Base-by-base conservation (phyloP, 1,140 invertebrate genomes). In the Sitodiplosis mosellana region DNA sequence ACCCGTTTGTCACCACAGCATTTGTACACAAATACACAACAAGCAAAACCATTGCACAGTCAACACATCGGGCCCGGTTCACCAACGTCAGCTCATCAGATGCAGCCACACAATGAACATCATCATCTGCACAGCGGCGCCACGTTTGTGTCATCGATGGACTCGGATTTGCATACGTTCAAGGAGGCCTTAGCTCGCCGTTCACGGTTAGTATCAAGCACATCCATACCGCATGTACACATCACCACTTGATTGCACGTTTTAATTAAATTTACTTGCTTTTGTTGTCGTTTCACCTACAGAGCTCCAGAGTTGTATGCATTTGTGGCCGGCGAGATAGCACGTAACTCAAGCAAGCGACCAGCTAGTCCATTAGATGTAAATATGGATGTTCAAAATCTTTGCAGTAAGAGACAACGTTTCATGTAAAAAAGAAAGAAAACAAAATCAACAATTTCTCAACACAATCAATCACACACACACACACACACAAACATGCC, bases 241-340 rank as follows among this genome's bases (percentile, higher is more conserved):
- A 27, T 27, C 4, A 27, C 27, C 10, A 27, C 3, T 3, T 27
- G 27, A 27, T 27, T 27, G 27, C n/a, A n/a, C n/a, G n/a, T n/a
- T 22, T 44, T 38, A 2, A 22, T 49, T 27, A 12, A 4, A 10
- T 14, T 54, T 54, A 14, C 55, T 65, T 60, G 60, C 47, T 59
- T 65, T 50, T 59, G 59, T 53, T 51, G 51, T 50, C n/a, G n/a
- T 53, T 55, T 49, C 55, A 51, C 44, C 20, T 47, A 52, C 19
- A 60, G 62, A 8, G 58, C 67, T 17, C 70, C 76, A 27, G 81
- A 85, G 59, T 65, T 85, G 49, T 82, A 77, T 63, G 71, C 78
- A 52, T 84, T 85, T 64, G 81, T 85, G 59, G 73, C 74, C 54
- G 80, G 79, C 55, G 82, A 85, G 67, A 79, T 82, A 58, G 77